These are phyloP conservation scores for Brachypodius melanocephalos DNA, from an alignment of 2,113 vertebrate genomes.

Conservation along the genomic window DNA sequence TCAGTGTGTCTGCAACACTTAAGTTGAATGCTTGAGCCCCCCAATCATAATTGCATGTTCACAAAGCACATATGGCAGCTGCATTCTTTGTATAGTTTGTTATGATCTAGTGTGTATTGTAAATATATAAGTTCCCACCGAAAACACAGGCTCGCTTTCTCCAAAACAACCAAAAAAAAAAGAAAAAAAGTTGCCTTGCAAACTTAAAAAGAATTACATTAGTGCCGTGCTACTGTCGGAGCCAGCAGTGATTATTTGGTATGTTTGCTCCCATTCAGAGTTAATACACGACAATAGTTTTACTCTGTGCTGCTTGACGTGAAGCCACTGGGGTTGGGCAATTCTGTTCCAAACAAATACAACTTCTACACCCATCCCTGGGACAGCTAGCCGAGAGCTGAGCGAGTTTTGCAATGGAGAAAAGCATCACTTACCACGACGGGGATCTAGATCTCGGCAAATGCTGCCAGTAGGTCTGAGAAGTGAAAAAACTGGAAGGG, in stretches of 20 bases:
- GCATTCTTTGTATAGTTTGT: slow-evolving; percentile 34
- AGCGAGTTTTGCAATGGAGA: slow-evolving; percentile 56
- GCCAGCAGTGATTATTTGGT: slow-evolving; percentile 38
- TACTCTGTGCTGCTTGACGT: slow-evolving; percentile 53
- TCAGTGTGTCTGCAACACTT: not conserved
- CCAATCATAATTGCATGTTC: slow-evolving; percentile 20
- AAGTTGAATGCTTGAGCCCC: not conserved
- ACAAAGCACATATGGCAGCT: slow-evolving; percentile 23
- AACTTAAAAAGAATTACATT: slow-evolving; percentile 14
- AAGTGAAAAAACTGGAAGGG: slow-evolving; percentile 55
- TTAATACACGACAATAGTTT: slow-evolving; percentile 52
- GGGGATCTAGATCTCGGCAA: slow-evolving; percentile 71
- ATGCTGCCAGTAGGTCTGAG: slow-evolving; percentile 68
- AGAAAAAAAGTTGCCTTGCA: slow-evolving; percentile 13
- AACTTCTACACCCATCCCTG: slow-evolving; percentile 49
- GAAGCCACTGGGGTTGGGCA: slow-evolving; percentile 60
- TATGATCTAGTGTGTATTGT: slow-evolving; percentile 22
- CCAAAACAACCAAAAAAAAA: not conserved
- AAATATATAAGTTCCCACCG: slow-evolving; percentile 35
- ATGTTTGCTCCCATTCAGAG: slow-evolving; percentile 41
- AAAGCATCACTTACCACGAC: slow-evolving; percentile 73
- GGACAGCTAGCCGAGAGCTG: slow-evolving; percentile 27
- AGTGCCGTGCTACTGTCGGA: not conserved
- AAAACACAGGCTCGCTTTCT: not conserved
- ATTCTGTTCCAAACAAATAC: slow-evolving; percentile 56